phyloP scores from a whole-genome alignment of 2,113 vertebrate species.

The Chamaea fasciata region DNA sequence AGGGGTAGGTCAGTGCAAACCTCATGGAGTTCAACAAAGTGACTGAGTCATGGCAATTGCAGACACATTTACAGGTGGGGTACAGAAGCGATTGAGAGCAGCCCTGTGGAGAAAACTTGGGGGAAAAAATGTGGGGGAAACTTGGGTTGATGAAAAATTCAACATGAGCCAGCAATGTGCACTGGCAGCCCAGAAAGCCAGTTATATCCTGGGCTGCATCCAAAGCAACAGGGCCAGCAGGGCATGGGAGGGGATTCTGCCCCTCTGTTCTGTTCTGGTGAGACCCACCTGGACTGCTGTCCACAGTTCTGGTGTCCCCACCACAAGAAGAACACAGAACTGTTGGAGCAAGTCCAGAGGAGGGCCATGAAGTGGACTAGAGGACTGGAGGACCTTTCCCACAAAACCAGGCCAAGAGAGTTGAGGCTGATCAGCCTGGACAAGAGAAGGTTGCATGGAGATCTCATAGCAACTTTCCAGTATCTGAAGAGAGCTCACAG shows the following conservation, averaged over 20 bases:
- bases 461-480: not conserved
- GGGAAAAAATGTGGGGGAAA: not conserved
- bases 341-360: not conserved
- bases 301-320: not conserved
- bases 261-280: not conserved
- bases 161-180: too few relatives aligned
- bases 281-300: not conserved
- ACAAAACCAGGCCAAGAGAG: not conserved
- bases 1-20: not conserved
- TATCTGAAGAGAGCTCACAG: not conserved
- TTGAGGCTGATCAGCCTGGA: not conserved
- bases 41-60: not conserved
- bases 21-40: not conserved
- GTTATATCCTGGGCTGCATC: not conserved
- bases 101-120: not conserved
- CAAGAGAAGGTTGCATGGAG: not conserved
- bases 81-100: not conserved
- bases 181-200: not conserved
- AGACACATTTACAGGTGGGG: not conserved
- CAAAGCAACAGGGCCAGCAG: fast-evolving
- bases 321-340: not conserved
- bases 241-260: fast-evolving
- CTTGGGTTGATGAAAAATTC: not conserved
- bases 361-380: not conserved
- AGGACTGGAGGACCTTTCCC: not conserved